phyloP scores from a whole-genome alignment of 2,113 vertebrate genomes.

The Chamaetylas fuelleborni region DNA sequence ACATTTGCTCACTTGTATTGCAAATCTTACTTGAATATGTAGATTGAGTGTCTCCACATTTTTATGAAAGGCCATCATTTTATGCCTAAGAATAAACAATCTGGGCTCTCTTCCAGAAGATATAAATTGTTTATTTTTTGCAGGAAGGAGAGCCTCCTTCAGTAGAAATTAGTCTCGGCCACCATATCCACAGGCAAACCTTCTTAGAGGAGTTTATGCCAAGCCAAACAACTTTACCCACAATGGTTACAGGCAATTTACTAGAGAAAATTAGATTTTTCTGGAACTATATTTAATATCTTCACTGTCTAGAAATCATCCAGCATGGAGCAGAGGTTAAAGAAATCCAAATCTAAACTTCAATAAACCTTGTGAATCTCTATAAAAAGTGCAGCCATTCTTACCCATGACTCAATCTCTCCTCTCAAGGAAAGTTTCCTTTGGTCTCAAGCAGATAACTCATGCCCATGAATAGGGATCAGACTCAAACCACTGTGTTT shows the following conservation, averaged over 20 bases:
- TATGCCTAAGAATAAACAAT: slow-evolving; percentile 14
- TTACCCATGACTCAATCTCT: neutral
- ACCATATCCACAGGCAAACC: neutral
- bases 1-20: neutral
- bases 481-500: neutral
- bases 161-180: neutral
- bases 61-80: slow-evolving; percentile 22
- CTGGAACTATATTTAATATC: neutral
- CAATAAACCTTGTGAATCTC: neutral
- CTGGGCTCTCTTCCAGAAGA: slow-evolving; percentile 5
- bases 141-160: neutral
- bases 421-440: neutral
- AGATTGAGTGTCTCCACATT: neutral
- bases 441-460: neutral
- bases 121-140: neutral
- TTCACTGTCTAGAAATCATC: neutral
- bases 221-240: neutral
- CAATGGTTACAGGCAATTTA: neutral
- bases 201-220: neutral
- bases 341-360: neutral
- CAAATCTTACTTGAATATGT: neutral
- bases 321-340: neutral
- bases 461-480: rapidly evolving
- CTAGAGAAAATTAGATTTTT: neutral
- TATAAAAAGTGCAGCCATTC: neutral